Conservation (phyloP, 1,140 invertebrate genomes). For the Drosophila truncata region DNA sequence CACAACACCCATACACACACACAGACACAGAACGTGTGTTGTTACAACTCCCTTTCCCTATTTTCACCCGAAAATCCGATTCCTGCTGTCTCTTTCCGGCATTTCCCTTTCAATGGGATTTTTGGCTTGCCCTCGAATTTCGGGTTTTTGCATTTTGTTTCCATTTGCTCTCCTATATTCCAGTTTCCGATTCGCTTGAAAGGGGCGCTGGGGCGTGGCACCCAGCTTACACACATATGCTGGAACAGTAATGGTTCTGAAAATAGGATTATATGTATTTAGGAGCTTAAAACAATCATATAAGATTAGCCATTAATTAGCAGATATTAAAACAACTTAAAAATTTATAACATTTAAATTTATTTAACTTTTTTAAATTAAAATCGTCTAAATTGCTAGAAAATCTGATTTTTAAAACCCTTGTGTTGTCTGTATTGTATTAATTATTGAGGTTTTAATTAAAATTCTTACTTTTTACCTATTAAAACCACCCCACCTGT, state of each 20-base stretch:
- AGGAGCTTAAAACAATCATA: not conserved
- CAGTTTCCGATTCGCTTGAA: slow-evolving; percentile 23
- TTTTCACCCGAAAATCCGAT: slow-evolving; percentile 15
- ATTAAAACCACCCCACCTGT: slow-evolving; percentile 7
- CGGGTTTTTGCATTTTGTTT: slow-evolving; percentile 35
- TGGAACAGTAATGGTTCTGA: not conserved
- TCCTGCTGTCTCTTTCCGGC: slow-evolving; percentile 10
- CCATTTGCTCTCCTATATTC: slow-evolving; percentile 34
- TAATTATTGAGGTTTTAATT: not conserved
- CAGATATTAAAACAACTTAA: not conserved
- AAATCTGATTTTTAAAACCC: not conserved
- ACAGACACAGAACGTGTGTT: slow-evolving; percentile 21
- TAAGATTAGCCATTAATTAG: not conserved
- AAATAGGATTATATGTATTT: slow-evolving; percentile 1
- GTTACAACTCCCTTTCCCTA: not conserved
- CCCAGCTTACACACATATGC: not conserved
- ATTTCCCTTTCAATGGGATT: slow-evolving; percentile 42
- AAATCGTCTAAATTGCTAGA: not conserved
- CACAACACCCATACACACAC: slow-evolving; percentile 34
- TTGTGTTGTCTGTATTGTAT: not conserved
- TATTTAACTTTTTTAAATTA: not conserved
- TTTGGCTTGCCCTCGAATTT: slow-evolving; percentile 46
- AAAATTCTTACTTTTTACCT: not conserved
- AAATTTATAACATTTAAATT: not conserved
- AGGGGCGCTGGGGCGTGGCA: slow-evolving; percentile 38